A percentile compares a stretch with the other conserved stretches of the same genome.
Conservation (phyloP, 1,140 invertebrate genomes). For the Cydia fagiglandana region DNA sequence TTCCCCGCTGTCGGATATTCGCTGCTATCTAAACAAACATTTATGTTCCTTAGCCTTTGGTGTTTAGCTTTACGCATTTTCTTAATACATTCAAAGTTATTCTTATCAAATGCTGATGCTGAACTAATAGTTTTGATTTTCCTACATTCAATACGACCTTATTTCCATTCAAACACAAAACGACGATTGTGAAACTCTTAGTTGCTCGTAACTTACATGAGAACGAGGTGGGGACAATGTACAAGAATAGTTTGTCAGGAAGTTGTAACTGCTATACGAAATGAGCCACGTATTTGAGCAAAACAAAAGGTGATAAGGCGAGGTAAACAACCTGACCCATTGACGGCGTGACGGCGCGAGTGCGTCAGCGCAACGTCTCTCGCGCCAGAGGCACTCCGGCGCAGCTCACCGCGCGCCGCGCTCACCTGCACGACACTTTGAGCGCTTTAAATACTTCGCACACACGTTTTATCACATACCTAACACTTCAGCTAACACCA, state of each 20-base stretch:
- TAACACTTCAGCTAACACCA: constrained; percentile 14
- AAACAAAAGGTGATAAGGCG: constrained; percentile 78
- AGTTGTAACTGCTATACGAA: constrained; percentile 52
- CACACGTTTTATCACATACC: constrained; percentile 53
- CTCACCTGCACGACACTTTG: constrained; percentile 59
- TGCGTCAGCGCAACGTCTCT: constrained; percentile 15
- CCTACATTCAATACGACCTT: constrained; percentile 9
- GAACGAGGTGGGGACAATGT: constrained; percentile 34
- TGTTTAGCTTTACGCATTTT: not conserved
- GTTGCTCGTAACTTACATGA: constrained; percentile 24
- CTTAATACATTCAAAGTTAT: not conserved
- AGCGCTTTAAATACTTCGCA: constrained; percentile 55
- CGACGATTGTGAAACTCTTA: constrained; percentile 32
- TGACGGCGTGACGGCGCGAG: constrained; percentile 61
- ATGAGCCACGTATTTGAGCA: constrained; percentile 68
- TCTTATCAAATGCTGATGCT: not conserved
- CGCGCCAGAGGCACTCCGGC: constrained; percentile 44
- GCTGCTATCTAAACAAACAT: constrained; percentile 62
- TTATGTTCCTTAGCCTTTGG: not conserved
- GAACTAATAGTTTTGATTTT: not conserved
- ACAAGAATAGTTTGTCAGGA: constrained; percentile 49
- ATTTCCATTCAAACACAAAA: constrained; percentile 23
- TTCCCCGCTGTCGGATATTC: constrained; percentile 57
- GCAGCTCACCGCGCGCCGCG: constrained; percentile 35
- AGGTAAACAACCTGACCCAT: constrained; percentile 77